Base-by-base conservation (phyloP, 2,797 vertebrate species). In the Nannoperca obscura region DNA sequence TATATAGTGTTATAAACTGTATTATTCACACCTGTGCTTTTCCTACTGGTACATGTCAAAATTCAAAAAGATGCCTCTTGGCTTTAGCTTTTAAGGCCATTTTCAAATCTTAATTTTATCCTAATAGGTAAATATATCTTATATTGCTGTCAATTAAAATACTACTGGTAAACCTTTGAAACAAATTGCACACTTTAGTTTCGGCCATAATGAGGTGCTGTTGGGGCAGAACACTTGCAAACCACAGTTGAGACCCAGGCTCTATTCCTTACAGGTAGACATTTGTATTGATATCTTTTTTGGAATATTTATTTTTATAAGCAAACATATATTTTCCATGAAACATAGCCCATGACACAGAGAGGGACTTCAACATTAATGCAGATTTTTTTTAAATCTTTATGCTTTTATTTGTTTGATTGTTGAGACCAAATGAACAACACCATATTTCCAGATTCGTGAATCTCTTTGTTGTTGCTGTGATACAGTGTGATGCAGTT, bases 401-500 rank as follows among this genome's bases (percentile, higher is more conserved):
- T 38, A 47, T 42, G 10, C 2, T 73, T 82, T 76, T 52, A 78
- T 79, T 82, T 57, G 55, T 78, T 73, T 78, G 30, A 80, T 40
- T 38, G 1, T 66, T 66, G 40, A 64, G 19, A 42, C 30, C 27
- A 61, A 42, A 74, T 69, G 5, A 74, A 69, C 19, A 55, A 59
- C 64, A 63, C 22, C 11, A 58, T 54, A 22, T 46, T 32, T 65
- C 19, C 47, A 40, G 22, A 47, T 68, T 63, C n/a, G 73, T 59
- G 6, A 50, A 70, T 77, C 13, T 76, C 46, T 62, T 59, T 74
- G 54, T 55, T 70, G 32, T 50, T 44, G n/a, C 46, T 38, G 50
- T 59, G 24, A 79, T 47, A 46, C 17, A 42, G 27, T 53, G 38
- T 13, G 20, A 47, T 73, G 52, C 38, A 44, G 24, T 70, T 78